Conservation (phyloP, 2,888 invertebrate species). For the Liodrosophila aerea region DNA sequence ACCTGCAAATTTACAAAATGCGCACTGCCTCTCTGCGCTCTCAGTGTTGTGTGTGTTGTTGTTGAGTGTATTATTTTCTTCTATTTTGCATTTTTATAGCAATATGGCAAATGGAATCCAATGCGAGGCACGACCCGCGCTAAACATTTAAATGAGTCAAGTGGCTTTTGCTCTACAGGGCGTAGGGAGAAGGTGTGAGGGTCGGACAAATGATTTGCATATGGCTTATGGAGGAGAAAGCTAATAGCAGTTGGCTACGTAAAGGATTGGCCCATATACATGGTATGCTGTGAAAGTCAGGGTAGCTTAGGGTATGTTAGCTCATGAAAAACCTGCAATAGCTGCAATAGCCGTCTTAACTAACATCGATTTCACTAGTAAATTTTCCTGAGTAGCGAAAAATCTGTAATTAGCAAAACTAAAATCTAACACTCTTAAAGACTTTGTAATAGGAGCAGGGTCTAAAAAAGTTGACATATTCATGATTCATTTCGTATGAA, state of each 20-base stretch:
- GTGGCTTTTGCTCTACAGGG: slow-evolving; percentile 48
- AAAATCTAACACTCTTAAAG: too few species aligned
- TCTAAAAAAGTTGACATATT: too few species aligned
- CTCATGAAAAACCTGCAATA: slow-evolving; percentile 16
- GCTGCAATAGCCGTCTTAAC: too few species aligned
- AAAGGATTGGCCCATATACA: slow-evolving; percentile 9
- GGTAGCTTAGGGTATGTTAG: too few species aligned
- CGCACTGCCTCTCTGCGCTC: slow-evolving; percentile 15
- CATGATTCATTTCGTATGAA: too few species aligned
- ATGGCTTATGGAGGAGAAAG: slow-evolving; percentile 10
- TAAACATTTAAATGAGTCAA: slow-evolving; percentile 70
- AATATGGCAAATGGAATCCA: slow-evolving; percentile 69
- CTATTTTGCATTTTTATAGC: slow-evolving; percentile 64
- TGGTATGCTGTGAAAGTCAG: slow-evolving; percentile 14
- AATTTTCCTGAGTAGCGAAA: too few species aligned
- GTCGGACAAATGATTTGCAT: slow-evolving; percentile 57
- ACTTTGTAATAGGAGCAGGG: too few species aligned
- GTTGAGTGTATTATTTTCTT: slow-evolving; percentile 15
- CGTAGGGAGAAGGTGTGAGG: too few species aligned
- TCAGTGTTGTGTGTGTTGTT: not conserved
- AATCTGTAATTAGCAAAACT: too few species aligned
- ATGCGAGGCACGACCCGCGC: slow-evolving; percentile 46
- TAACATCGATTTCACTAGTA: too few species aligned
- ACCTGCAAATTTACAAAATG: slow-evolving; percentile 67
- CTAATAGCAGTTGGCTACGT: not conserved